Conservation (phyloP, 2,113 vertebrate species). For the Anser cygnoides region DNA sequence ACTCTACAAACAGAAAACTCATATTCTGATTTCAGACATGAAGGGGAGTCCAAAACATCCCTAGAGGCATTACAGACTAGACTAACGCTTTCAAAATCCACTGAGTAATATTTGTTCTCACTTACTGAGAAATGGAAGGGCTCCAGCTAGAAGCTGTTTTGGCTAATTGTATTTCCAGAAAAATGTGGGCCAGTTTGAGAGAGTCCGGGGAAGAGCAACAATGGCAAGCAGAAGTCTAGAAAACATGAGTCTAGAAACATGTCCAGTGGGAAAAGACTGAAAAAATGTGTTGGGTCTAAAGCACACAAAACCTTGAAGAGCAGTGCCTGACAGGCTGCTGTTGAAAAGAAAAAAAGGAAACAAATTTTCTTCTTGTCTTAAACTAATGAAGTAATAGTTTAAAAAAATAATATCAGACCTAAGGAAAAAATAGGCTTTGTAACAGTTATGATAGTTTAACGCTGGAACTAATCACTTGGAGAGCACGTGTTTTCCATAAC, state of each 20-base stretch:
- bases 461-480: neutral
- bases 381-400: neutral
- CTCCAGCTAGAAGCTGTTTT: neutral
- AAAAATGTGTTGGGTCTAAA: neutral
- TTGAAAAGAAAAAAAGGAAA: neutral
- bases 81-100: neutral
- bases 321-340: neutral
- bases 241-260: neutral
- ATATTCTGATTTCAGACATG: neutral
- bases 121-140: neutral
- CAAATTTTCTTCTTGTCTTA: neutral
- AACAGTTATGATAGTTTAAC: neutral
- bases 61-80: neutral
- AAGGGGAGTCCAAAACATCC: neutral
- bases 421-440: neutral
- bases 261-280: neutral
- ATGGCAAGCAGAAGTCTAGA: neutral
- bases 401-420: neutral
- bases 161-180: neutral
- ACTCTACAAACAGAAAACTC: neutral
- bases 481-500: neutral
- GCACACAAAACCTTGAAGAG: neutral
- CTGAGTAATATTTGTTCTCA: neutral
- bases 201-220: neutral
- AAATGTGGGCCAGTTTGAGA: neutral